Base-by-base conservation (phyloP, 2,888 invertebrate species). In the Scaptomyza polygonia region DNA sequence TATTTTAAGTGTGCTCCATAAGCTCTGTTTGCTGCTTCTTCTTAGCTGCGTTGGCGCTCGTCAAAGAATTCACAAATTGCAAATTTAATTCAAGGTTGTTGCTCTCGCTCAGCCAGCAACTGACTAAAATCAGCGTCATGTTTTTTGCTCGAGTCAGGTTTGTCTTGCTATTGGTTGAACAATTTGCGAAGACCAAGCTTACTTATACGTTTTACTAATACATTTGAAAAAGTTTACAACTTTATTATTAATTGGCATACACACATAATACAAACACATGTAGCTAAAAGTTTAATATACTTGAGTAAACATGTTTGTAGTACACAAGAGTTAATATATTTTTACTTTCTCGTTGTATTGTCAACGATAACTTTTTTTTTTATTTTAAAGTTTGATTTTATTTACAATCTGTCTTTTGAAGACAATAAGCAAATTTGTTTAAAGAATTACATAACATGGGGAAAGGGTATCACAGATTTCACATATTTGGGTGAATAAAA, bases 31-130 rank as follows among this genome's bases (percentile, higher is more conserved):
- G 43, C 51, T 58, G 48, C 45, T 71, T 49, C 43, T 71, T 55
- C 44, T 56, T 40, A 27, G 39, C 36, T 54, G 47, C 61, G 59
- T 54, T 64, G 57, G 36, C 58, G 77, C 81, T 73, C 49, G 54
- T 57, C 56, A 65, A 77, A 74, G 77, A 81, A 81, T 86, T 81
- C 69, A 78, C 74, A 77, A 87, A 85, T 82, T 87, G 83, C 79
- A 67, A 88, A 84, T 88, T 84, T 66, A 88, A 81, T 81, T 84
- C 84, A 86, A 86, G 85, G 88, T 86, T 88, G 79, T 84, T 86
- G 85, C 84, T 86, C 88, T 84, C 73, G 49, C 53, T 51, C 40
- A 39, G 56, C 27, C 32, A 58, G 18, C 59, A 65, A 67, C 67
- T 59, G 57, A 39, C 62, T 55, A 3, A 29, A 54, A 64, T 21